phyloP scores from a whole-genome alignment of 2,888 invertebrate genomes.

The Lamellibrachia satsuma region DNA sequence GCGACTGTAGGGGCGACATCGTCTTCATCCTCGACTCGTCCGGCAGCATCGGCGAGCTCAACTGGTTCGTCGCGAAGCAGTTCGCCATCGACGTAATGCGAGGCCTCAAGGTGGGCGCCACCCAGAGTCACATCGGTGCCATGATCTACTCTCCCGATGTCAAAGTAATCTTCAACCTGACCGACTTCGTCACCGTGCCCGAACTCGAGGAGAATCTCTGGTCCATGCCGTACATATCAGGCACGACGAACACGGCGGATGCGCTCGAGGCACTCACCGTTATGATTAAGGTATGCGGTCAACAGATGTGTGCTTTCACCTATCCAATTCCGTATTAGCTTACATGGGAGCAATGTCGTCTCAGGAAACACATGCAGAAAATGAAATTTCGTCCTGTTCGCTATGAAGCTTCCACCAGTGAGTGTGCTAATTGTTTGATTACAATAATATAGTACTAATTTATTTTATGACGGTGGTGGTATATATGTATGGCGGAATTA shows the following conservation, averaged over 20 bases:
- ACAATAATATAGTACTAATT: too few species aligned
- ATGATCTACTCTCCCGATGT: background rate
- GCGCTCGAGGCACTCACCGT: background rate
- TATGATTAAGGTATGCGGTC: background rate
- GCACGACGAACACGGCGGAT: background rate
- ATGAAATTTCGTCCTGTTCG: background rate
- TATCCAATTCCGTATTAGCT: background rate
- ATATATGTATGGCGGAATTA: background rate
- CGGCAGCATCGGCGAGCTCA: background rate
- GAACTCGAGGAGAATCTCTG: background rate
- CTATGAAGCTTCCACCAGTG: background rate
- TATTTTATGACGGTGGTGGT: background rate
- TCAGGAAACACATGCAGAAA: background rate
- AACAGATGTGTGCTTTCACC: background rate
- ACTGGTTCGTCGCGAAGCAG: background rate
- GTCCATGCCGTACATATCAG: background rate
- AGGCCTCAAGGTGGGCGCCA: background rate
- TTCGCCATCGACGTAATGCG: background rate
- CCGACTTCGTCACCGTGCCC: background rate
- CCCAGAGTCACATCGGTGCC: background rate
- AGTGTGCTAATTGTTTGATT: too few species aligned
- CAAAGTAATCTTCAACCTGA: background rate
- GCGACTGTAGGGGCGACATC: background rate
- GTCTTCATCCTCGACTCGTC: constrained; percentile 7
- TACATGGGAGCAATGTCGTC: background rate